Base-by-base conservation (phyloP, 2,888 invertebrate species). In the Auanema sp. region DNA sequence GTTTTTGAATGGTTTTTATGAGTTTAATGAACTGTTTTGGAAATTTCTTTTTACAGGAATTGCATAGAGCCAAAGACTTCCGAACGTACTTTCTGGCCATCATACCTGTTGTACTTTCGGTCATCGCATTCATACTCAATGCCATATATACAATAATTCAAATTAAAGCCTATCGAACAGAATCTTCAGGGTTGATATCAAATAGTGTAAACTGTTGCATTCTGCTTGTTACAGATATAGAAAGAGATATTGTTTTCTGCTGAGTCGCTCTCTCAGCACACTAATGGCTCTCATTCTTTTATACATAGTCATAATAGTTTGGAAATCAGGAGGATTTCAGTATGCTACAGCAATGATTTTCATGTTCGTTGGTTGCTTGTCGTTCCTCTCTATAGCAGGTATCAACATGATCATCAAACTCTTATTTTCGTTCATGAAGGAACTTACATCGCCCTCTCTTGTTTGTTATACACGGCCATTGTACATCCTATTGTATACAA, bases 21-120 rank as follows among this genome's bases (percentile, higher is more conserved):
- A 33, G 33, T 33, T 33, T 5, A 3, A 8, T 33, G 4, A 33
- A 52, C n/a, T 52, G 18, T 23, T n/a, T 16, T 18, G 16, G 25
- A 59, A 23, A 54, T 23, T 18, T 21, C 23, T 43, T 11, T 44
- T 63, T 71, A 11, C 66, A 71, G 70, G 75, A 77, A 54, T 58
- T 81, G 8, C 81, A 81, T 57, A 58, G 62, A n/a, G 80, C 79
- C 2, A 81, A 81, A 65, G 76, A 78, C 25, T 81, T 79, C 60
- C 79, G 81, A 14, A 73, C 70, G 5, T 79, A 75, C 60, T 80
- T 79, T 47, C 65, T 81, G 4, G 81, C 79, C 11, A 68, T 81
- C n/a, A 43, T 81, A 2, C 81, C 81, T 8, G 66, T 81, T 0
- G 66, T 81, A 23, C 54, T 81, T 1, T 80, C 79, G 25, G 68